Conservation (phyloP, 2,113 vertebrate species). For the Pygoscelis antarcticus region DNA sequence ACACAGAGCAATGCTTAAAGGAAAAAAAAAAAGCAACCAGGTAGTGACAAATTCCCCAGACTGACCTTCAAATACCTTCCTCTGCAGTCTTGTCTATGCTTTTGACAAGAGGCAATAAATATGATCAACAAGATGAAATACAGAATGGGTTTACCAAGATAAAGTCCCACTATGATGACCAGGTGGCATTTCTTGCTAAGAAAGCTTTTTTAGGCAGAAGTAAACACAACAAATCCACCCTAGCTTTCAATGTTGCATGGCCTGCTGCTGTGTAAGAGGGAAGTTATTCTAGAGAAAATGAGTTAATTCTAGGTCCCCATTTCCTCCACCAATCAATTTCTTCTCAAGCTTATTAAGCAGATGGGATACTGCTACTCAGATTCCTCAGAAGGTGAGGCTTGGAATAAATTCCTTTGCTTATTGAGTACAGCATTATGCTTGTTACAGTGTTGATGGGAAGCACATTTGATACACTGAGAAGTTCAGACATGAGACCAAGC, state of each 20-base stretch:
- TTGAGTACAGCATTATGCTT: background rate
- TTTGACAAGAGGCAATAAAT: background rate
- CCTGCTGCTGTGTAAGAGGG: background rate
- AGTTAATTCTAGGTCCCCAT: background rate
- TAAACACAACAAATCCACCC: background rate
- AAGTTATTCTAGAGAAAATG: background rate
- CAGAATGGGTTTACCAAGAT: background rate
- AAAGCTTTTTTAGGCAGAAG: background rate
- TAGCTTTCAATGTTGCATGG: background rate
- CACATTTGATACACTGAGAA: background rate
- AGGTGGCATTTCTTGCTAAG: background rate
- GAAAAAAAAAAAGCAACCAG: background rate
- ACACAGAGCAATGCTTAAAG: background rate
- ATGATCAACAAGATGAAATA: background rate
- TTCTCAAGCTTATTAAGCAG: background rate
- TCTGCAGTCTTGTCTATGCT: background rate
- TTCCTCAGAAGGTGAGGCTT: background rate
- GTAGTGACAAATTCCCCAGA: background rate
- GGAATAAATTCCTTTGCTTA: background rate
- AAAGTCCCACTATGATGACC: background rate
- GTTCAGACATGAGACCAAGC: background rate
- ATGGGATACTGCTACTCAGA: background rate
- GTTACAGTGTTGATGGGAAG: background rate
- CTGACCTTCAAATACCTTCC: background rate
- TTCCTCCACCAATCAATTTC: background rate